Conservation (phyloP, 2,113 vertebrate genomes). For the Odontesthes bonariensis region DNA sequence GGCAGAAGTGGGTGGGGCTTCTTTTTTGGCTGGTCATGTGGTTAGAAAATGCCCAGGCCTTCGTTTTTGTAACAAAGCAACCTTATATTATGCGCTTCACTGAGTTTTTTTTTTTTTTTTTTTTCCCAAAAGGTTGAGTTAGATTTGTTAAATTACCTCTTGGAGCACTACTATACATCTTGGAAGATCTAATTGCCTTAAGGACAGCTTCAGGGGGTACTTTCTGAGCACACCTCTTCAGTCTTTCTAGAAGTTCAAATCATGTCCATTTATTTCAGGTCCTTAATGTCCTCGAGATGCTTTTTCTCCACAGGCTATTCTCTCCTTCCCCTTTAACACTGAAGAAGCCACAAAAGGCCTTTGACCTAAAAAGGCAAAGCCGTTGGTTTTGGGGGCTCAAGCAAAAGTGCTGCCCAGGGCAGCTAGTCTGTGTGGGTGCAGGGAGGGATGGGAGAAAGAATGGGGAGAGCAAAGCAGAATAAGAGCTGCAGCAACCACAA, state of each 20-base stretch:
- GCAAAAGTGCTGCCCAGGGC: constrained; percentile 65
- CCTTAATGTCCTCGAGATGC: constrained; percentile 40
- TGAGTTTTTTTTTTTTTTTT: constrained; percentile 28
- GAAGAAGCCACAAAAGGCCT: constrained; percentile 62
- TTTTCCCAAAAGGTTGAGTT: constrained; percentile 35
- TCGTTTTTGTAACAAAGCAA: constrained; percentile 59
- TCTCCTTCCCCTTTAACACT: constrained; percentile 49
- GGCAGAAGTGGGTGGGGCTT: constrained; percentile 10
- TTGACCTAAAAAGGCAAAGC: constrained; percentile 62
- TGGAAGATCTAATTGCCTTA: constrained; percentile 43
- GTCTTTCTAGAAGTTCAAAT: constrained; percentile 57
- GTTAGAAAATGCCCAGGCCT: constrained; percentile 55
- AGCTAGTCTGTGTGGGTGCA: constrained; percentile 63
- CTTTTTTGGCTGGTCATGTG: constrained; percentile 41
- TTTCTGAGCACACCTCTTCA: constrained; percentile 51
- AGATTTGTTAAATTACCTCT: constrained; percentile 54
- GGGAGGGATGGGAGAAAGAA: constrained; percentile 65
- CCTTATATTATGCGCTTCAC: constrained; percentile 54
- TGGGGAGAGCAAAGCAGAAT: constrained; percentile 55
- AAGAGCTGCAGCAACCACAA: constrained; percentile 71
- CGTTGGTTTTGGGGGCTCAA: constrained; percentile 62
- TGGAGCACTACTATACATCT: constrained; percentile 33
- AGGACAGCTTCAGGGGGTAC: constrained; percentile 36
- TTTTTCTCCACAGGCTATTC: constrained; percentile 23
- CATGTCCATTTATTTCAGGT: constrained; percentile 55